phyloP scores from a whole-genome alignment of 2,888 invertebrate genomes.

The Cephus nigrinus region DNA sequence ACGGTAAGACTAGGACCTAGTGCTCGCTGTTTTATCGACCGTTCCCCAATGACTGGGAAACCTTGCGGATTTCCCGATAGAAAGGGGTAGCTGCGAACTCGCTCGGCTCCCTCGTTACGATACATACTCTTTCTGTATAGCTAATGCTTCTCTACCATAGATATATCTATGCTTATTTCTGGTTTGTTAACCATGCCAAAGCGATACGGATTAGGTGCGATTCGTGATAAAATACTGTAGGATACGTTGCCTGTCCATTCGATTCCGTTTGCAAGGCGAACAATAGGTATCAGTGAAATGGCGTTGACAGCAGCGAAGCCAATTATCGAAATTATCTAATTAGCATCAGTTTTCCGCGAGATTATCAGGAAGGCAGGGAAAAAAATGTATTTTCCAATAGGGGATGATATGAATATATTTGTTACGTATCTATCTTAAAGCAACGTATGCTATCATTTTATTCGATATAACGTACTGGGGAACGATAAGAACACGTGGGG shows the following conservation, averaged over 20 bases:
- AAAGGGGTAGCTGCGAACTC: slow-evolving; percentile 56
- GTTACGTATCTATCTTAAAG: not conserved
- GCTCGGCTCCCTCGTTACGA: slow-evolving; percentile 6
- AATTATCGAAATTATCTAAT: not conserved
- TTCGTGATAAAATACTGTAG: not conserved
- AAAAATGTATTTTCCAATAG: not conserved
- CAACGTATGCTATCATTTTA: not conserved
- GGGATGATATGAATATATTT: not conserved
- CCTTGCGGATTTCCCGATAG: slow-evolving; percentile 40
- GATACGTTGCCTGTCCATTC: not conserved
- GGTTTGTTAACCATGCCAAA: not conserved
- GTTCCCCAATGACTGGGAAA: slow-evolving; percentile 38
- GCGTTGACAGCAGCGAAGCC: not conserved
- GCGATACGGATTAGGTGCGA: not conserved
- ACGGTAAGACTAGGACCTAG: slow-evolving; percentile 41
- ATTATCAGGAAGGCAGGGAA: not conserved
- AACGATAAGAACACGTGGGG: not conserved
- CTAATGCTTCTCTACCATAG: not conserved
- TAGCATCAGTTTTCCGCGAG: not conserved
- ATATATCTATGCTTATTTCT: not conserved
- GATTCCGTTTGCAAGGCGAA: not conserved
- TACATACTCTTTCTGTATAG: not conserved
- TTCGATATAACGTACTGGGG: not conserved
- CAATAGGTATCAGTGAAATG: not conserved
- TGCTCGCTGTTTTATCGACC: slow-evolving; percentile 62